These are phyloP conservation scores for Trichosurus vulpecula DNA, from an alignment of 2,797 vertebrate genomes.

Conservation along the genomic window DNA sequence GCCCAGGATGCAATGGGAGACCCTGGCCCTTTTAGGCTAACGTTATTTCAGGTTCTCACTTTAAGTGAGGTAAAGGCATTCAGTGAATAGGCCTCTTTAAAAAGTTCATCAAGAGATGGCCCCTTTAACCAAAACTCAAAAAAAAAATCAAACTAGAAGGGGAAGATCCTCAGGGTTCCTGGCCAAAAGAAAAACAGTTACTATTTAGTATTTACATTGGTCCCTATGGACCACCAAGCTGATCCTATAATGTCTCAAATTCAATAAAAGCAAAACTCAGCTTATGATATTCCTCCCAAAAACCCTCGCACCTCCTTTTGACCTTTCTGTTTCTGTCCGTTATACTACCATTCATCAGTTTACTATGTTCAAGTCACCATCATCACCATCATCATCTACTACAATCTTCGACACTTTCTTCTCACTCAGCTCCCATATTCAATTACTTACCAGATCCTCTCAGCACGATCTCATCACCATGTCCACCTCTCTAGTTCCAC, in stretches of 20 bases:
- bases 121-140: too few species aligned
- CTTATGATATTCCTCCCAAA: neutral
- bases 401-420: neutral
- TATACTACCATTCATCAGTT: neutral
- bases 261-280: neutral
- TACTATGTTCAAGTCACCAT: neutral
- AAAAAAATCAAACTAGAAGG: too few species aligned
- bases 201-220: too few species aligned
- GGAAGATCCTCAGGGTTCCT: too few species aligned
- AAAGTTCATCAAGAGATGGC: too few species aligned
- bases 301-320: neutral
- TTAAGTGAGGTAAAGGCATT: too few species aligned
- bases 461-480: neutral
- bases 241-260: neutral
- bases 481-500: neutral
- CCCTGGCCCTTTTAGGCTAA: too few species aligned
- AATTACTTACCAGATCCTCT: neutral
- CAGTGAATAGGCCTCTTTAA: too few species aligned
- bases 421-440: neutral
- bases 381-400: neutral
- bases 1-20: too few species aligned
- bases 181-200: too few species aligned
- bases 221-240: too few species aligned
- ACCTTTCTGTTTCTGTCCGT: neutral
- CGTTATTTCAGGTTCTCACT: too few species aligned